phyloP scores from a whole-genome alignment of 2,888 invertebrate genomes.

The Frankliniella fusca region DNA sequence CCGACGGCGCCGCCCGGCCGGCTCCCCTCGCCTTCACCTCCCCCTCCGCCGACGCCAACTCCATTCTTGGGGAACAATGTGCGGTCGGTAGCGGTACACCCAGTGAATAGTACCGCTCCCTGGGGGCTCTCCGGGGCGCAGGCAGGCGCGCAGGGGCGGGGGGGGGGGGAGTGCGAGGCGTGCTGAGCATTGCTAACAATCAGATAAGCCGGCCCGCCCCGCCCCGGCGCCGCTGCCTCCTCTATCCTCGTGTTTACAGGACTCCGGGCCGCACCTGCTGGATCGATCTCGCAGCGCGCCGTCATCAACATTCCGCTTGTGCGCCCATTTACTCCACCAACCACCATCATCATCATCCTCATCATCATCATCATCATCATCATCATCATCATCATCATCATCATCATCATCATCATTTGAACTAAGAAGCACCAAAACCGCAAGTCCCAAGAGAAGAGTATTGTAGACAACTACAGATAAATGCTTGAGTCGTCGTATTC shows the following conservation, averaged over 20 bases:
- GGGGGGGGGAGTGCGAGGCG: background rate
- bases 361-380: too few relatives aligned
- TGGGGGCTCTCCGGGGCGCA: background rate
- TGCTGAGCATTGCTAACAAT: conserved; percentile 18
- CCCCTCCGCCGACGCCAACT: background rate
- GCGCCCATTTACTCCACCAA: too few relatives aligned
- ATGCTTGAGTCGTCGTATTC: too few relatives aligned
- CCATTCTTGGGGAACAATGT: background rate
- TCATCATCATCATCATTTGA: too few relatives aligned
- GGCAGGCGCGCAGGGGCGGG: background rate
- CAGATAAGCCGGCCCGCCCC: background rate
- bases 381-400: too few relatives aligned
- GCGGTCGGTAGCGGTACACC: background rate
- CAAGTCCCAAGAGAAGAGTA: too few relatives aligned
- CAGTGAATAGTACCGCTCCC: background rate
- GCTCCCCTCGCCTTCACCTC: background rate
- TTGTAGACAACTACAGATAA: too few relatives aligned
- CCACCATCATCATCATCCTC: too few relatives aligned
- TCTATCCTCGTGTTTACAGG: conserved; percentile 10
- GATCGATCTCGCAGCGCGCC: background rate
- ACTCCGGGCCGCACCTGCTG: background rate
- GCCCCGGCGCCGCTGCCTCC: background rate
- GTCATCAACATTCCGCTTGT: background rate
- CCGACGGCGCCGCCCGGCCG: background rate
- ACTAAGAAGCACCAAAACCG: too few relatives aligned